Evolutionary conservation across 2,888 invertebrate genomes (phyloP).

Genomic region (Pristionchus japonicus): DNA sequence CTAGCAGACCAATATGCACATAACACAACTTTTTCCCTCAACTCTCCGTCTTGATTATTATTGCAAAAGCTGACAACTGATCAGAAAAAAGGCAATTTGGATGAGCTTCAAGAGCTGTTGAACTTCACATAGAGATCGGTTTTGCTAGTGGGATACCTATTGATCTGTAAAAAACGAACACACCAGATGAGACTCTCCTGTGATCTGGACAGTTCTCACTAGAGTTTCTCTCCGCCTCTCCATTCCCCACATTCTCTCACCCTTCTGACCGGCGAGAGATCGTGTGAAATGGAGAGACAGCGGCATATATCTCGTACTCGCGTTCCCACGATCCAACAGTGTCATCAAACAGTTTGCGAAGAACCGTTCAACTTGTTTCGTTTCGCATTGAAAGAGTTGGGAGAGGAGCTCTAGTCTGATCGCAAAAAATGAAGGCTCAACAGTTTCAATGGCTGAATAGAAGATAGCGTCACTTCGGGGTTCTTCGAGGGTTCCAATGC

Average conservation of each 20-base stretch:
- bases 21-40: background rate
- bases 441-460: background rate
- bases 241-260: background rate
- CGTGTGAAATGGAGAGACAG: background rate
- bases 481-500: too few species aligned
- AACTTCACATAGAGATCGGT: too few species aligned
- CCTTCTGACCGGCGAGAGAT: background rate
- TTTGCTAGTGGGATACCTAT: background rate
- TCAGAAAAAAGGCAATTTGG: background rate
- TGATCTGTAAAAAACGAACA: background rate
- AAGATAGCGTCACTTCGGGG: background rate
- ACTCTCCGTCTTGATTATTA: background rate
- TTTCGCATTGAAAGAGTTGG: background rate
- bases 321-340: background rate
- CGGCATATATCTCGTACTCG: background rate
- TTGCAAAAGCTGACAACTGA: background rate
- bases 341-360: slow-evolving; percentile 1
- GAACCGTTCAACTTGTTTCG: background rate
- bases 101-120: background rate
- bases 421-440: background rate
- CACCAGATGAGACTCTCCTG: background rate
- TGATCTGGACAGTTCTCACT: background rate
- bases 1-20: background rate
- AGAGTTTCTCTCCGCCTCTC: background rate
- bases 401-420: background rate